These are phyloP conservation scores for Thamnaconus septentrionalis DNA, from an alignment of 2,113 vertebrate genomes.

Conservation along the genomic window DNA sequence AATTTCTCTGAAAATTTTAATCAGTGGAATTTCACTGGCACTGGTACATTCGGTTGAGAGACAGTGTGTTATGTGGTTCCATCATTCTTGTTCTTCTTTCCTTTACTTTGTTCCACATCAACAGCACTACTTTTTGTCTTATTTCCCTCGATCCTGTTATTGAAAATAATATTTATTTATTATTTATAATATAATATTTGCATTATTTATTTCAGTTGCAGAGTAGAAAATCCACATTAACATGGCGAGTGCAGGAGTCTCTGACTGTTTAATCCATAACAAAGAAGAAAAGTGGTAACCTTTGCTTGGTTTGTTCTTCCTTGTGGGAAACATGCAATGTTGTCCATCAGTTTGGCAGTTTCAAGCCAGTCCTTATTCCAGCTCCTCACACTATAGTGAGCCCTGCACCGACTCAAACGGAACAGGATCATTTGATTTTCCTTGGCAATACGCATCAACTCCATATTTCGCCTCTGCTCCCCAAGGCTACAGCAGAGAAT, in stretches of 20 bases:
- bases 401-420: too few species aligned
- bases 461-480: too few species aligned
- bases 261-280: not conserved
- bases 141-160: slow-evolving; percentile 20
- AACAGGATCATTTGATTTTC: too few species aligned
- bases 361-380: too few species aligned
- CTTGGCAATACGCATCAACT: too few species aligned
- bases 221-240: not conserved
- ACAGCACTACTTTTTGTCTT: not conserved
- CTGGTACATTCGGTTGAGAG: not conserved
- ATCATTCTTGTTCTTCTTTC: not conserved
- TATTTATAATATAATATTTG: too few species aligned
- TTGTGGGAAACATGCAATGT: too few species aligned
- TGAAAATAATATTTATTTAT: not conserved
- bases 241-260: not conserved
- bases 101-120: not conserved
- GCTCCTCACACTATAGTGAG: too few species aligned
- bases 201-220: not conserved
- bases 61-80: not conserved
- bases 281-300: too few species aligned
- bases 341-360: too few species aligned
- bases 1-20: not conserved
- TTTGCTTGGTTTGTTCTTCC: too few species aligned
- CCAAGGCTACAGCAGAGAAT: too few species aligned
- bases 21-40: not conserved